Base-by-base conservation (phyloP, 2,113 vertebrate genomes). In the Apaloderma vittatum region DNA sequence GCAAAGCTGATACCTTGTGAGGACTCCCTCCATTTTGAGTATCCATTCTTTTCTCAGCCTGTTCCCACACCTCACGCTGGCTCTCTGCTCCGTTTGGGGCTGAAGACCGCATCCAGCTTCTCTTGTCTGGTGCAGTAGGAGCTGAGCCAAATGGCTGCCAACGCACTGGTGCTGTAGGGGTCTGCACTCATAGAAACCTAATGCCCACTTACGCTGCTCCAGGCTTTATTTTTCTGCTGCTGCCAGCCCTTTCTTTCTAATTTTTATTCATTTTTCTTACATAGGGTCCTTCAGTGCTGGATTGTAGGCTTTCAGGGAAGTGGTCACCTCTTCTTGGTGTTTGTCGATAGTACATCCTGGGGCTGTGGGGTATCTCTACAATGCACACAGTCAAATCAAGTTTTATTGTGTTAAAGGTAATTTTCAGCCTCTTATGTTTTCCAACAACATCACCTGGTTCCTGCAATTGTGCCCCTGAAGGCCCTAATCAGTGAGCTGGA, bases 41-140 rank as follows among this genome's bases (percentile, higher is more conserved):
- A 32, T 22, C 71, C 12, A 1, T 20, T 52, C 48, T 63, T 80
- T 74, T 7, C 12, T 48, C 2, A 0, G 1, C 29, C 70, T 65
- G n/a, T 75, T 48, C 55, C 30, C 2, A 2, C 24, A 22, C 37
- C n/a, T 48, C 6, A 5, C 30, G 4, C 40, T 48, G 30, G 12
- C 17, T 34, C 29, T 57, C 29, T 58, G 20, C 43, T 63, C 3
- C 0, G 6, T 32, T 48, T 46, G 15, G n/a, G 49, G 24, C 15
- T 46, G 23, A 32, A 48, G 49, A 37, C 24, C 2, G 0, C 1
- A 5, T 61, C 36, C 2, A 3, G 6, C 12, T 37, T 45, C 29
- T 85, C 17, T 72, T 24, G 58, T 49, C 63, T 2, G 7, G 46
- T 1, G 0, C 40, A 45, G 37, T 12, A 43, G 20, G 11, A 76